phyloP scores from a whole-genome alignment of 1,140 invertebrate species.

The Pseudachorutes palmiensis region DNA sequence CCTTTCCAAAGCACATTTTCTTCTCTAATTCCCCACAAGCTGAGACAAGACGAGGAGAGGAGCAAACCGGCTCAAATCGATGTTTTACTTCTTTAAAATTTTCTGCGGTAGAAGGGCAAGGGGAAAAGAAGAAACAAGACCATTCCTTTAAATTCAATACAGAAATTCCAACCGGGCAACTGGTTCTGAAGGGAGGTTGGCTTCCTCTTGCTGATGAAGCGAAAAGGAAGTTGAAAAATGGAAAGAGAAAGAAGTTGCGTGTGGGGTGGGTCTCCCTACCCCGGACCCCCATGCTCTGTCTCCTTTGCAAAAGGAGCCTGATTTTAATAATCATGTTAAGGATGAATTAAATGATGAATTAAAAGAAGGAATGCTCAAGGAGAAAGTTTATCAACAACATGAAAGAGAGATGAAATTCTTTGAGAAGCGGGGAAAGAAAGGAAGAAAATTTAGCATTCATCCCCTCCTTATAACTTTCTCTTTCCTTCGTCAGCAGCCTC shows the following conservation, averaged over 20 bases:
- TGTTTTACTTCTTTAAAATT: neutral
- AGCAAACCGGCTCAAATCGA: neutral
- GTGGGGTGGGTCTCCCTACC: neutral
- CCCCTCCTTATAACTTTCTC: too few relatives aligned
- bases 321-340: conserved; percentile 1
- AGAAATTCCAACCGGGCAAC: too few relatives aligned
- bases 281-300: neutral
- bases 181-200: too few relatives aligned
- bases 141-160: neutral
- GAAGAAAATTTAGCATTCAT: too few relatives aligned
- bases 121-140: neutral
- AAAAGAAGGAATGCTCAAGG: neutral
- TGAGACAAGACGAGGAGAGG: neutral
- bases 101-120: too few relatives aligned
- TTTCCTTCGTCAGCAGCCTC: neutral
- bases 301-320: neutral
- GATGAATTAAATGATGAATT: neutral
- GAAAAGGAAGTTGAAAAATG: too few relatives aligned
- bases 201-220: too few relatives aligned
- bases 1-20: neutral
- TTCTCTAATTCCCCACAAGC: neutral
- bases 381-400: neutral
- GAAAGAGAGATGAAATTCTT: neutral
- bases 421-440: neutral
- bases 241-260: too few relatives aligned